Base-by-base conservation (phyloP, 2,113 vertebrate genomes). In the Syngnathus typhle region DNA sequence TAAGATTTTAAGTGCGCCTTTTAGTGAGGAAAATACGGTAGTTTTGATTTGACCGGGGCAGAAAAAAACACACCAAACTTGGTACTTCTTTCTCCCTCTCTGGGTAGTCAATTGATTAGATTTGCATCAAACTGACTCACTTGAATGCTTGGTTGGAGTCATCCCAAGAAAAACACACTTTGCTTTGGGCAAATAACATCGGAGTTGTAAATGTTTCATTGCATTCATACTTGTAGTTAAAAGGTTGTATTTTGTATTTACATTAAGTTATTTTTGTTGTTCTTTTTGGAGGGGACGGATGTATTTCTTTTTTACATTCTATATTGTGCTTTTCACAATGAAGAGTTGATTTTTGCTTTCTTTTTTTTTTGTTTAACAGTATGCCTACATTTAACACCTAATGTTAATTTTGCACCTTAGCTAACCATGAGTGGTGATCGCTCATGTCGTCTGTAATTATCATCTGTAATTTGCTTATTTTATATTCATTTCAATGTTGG, bases 221-320 rank as follows among this genome's bases (percentile, higher is more conserved):
- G 23, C 73, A 62, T 71, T 70, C 72, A 79, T 61, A 74, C 67
- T 61, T 72, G 71, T 84, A 84, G 79, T 75, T 79, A 60, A 74
- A 76, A 70, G 60, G 84, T 85, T 82, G 72, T 74, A 74, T 77
- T 78, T 88, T 83, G 71, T 87, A 84, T 87, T 87, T 83, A 76
- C 85, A 51, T 66, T 88, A 90, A 89, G 79, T 89, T 90, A 89
- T 90, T 87, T 85, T 67, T 60, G 36, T 55, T 56, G 67, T 55
- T 58, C 39, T 62, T 19, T 60, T 73, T 74, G 74, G 44, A 64
- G 72, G 60, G 66, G 71, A 74, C 72, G 71, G 19, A 10, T 21
- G n/a, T 21, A 16, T 36, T 16, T 36, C 36, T 81, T 82, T 68
- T 79, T 78, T 79, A 78, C 67, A 75, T 72, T 37, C 47, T 82